Evolutionary conservation across 37 sponge, comb jelly and placozoan species (phyloP).

Genomic region (Eunapius fragilis): DNA sequence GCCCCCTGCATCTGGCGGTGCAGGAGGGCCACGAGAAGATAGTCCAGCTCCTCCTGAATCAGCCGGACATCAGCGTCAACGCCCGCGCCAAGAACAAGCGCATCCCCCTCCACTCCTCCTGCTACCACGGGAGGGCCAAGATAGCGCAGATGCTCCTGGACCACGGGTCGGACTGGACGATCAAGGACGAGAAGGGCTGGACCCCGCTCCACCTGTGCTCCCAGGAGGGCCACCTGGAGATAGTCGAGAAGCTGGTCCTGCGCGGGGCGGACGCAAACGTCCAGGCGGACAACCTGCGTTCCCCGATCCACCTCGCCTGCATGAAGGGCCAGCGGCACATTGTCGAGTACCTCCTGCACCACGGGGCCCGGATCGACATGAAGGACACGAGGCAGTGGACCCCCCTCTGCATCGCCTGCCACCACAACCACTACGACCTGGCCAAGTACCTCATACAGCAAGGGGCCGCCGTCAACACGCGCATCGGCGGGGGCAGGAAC

Average conservation of each 20-base stretch:
- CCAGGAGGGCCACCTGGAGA: conserved; percentile 81
- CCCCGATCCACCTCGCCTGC: conserved; percentile 67
- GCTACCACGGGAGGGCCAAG: conserved; percentile 48
- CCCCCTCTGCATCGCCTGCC: conserved; percentile 70
- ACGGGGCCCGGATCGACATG: conserved; percentile 19
- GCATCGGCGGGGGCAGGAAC: conserved; percentile 68
- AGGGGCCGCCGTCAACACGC: background rate
- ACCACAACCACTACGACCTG: conserved; percentile 51
- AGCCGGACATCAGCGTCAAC: conserved; percentile 3
- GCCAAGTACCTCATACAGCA: conserved; percentile 24
- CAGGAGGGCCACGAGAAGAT: conserved; percentile 29
- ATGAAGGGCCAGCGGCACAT: conserved; percentile 31
- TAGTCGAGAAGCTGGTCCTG: conserved; percentile 47
- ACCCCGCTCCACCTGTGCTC: conserved; percentile 81
- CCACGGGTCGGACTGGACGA: conserved; percentile 36
- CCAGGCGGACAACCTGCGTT: conserved; percentile 70
- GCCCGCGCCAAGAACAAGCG: conserved; percentile 12
- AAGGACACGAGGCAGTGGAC: conserved; percentile 69
- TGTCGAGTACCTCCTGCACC: conserved; percentile 11
- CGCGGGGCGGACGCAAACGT: conserved; percentile 61
- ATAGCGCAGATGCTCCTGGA: conserved; percentile 62
- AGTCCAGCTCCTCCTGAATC: conserved; percentile 3
- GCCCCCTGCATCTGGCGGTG: conserved; percentile 71
- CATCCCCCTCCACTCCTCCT: conserved; percentile 63
- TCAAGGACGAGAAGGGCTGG: conserved; percentile 84